Evolutionary conservation across 2,888 invertebrate genomes (phyloP).

Genomic region (Drosophila anomalata): DNA sequence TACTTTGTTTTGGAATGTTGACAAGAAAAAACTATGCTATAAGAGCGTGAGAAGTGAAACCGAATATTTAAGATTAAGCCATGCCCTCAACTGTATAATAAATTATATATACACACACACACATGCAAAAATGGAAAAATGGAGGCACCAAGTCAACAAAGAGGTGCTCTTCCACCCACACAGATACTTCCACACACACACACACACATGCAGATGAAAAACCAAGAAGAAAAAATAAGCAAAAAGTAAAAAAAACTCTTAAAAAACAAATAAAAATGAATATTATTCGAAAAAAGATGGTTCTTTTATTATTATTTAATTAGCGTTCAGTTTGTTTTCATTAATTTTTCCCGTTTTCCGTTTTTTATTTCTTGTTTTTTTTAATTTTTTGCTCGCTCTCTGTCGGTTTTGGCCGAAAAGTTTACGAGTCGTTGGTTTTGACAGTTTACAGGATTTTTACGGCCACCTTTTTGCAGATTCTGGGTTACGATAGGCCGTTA

Average conservation of each 20-base stretch:
- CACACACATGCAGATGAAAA: slow-evolving; percentile 48
- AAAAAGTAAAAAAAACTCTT: slow-evolving; percentile 56
- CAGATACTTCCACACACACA: slow-evolving; percentile 49
- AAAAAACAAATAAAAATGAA: slow-evolving; percentile 78
- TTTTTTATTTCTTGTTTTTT: slow-evolving; percentile 1
- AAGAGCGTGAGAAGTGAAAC: slow-evolving; percentile 38
- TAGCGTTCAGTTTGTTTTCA: slow-evolving; percentile 44
- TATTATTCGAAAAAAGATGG: slow-evolving; percentile 72
- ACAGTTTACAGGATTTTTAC: slow-evolving; percentile 63
- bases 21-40: slow-evolving; percentile 46
- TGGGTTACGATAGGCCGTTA: slow-evolving; percentile 21
- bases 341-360: slow-evolving; percentile 49
- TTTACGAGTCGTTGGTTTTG: slow-evolving; percentile 57
- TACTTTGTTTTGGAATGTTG: slow-evolving; percentile 69
- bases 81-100: slow-evolving; percentile 82
- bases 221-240: slow-evolving; percentile 67
- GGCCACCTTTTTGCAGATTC: slow-evolving; percentile 34
- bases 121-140: slow-evolving; percentile 42
- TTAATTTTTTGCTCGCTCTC: background rate
- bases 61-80: slow-evolving; percentile 75
- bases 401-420: slow-evolving; percentile 15
- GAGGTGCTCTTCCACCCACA: slow-evolving; percentile 70
- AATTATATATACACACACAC: slow-evolving; percentile 59
- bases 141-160: slow-evolving; percentile 73
- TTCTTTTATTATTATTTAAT: slow-evolving; percentile 69